These are phyloP conservation scores for Labeo rohita DNA, from an alignment of 2,113 vertebrate genomes.

Conservation along the genomic window DNA sequence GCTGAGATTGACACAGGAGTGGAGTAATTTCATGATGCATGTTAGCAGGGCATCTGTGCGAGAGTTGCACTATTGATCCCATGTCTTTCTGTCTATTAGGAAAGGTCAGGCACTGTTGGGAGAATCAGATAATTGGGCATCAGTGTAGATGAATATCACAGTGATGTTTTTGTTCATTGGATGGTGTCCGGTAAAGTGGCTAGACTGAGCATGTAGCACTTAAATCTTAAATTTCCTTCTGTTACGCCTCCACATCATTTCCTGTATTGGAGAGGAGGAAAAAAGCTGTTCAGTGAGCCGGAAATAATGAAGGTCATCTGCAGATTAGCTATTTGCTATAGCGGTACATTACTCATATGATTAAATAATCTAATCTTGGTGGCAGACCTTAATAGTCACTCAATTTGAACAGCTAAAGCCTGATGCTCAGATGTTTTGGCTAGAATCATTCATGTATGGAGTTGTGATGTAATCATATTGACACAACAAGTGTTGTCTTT, in stretches of 20 bases:
- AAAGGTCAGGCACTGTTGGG: constrained; percentile 54
- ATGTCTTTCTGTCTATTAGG: constrained; percentile 41
- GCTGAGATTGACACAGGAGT: constrained; percentile 5
- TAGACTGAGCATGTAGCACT: neutral
- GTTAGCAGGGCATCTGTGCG: constrained; percentile 28
- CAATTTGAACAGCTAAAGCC: neutral
- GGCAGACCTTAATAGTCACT: neutral
- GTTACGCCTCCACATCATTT: neutral
- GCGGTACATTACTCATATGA: constrained; percentile 17
- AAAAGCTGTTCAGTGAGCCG: neutral
- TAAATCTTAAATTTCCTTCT: neutral
- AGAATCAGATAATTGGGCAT: constrained; percentile 51
- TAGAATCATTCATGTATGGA: neutral
- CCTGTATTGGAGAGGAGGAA: neutral
- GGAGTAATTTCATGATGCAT: constrained; percentile 2
- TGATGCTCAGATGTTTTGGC: neutral
- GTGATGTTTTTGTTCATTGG: constrained; percentile 44
- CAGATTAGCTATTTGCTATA: constrained; percentile 3
- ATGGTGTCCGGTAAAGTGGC: neutral
- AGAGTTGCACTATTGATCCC: constrained; percentile 45
- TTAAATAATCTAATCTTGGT: neutral
- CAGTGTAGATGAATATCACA: constrained; percentile 41
- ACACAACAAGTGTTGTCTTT: neutral
- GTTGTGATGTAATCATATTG: neutral
- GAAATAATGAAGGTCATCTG: constrained; percentile 29